These are phyloP conservation scores for Papilio glaucus DNA, from an alignment of 1,140 invertebrate species.

Conservation along the genomic window DNA sequence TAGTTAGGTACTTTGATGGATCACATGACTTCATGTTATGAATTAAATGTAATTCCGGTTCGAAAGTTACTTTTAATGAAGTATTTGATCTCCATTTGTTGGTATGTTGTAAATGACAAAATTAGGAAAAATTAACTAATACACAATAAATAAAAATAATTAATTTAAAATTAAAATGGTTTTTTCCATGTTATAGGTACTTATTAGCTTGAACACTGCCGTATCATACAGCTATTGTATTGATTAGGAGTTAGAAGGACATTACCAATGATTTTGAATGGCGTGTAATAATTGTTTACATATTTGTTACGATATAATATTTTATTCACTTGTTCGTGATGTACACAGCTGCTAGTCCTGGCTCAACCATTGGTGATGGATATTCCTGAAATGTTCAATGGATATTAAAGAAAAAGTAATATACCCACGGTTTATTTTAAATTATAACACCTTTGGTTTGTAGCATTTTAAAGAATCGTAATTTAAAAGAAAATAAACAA, in stretches of 20 bases:
- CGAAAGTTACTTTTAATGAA: constrained; percentile 29
- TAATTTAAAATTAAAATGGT: constrained; percentile 5
- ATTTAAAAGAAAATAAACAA: constrained; percentile 38
- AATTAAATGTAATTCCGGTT: constrained; percentile 36
- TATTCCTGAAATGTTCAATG: constrained; percentile 5
- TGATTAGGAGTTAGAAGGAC: constrained; percentile 25
- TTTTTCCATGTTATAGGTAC: constrained; percentile 35
- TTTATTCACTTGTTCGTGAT: neutral
- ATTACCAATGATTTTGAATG: constrained; percentile 29
- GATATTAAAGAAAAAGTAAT: constrained; percentile 7
- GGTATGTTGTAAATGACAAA: constrained; percentile 24
- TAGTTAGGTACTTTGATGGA: constrained; percentile 3
- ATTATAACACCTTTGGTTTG: constrained; percentile 28
- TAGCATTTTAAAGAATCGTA: constrained; percentile 32
- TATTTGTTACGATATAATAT: neutral
- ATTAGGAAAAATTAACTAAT: constrained; percentile 22
- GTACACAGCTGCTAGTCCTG: constrained; percentile 28
- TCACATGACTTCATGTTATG: constrained; percentile 29
- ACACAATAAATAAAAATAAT: constrained; percentile 23
- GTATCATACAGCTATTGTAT: constrained; percentile 30
- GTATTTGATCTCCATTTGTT: constrained; percentile 28
- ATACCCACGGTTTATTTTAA: constrained; percentile 17
- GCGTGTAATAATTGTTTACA: constrained; percentile 11
- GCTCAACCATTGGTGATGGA: constrained; percentile 7
- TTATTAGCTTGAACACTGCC: constrained; percentile 36